Base-by-base conservation (phyloP, 2,113 vertebrate species). In the Thryonomys swinderianus region DNA sequence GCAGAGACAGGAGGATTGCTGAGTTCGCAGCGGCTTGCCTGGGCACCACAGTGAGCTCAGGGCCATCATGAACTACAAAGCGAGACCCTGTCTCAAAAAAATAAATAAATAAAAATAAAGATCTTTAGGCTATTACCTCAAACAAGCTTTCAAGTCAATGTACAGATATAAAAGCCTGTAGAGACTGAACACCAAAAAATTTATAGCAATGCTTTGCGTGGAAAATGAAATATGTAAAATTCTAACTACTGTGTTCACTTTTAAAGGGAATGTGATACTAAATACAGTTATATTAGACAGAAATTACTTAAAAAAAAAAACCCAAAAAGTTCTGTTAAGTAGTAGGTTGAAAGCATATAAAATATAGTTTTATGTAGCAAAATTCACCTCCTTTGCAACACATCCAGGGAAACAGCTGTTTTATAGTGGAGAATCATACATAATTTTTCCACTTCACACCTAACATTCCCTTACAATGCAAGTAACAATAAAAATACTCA, bases 171-270 rank as follows among this genome's bases (percentile, higher is more conserved):
- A 95, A 90, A 86, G 53, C 23, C 45, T 61, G 5, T 4, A 51
- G 42, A 89, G 30, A 95, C 16, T 85, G 69, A 86, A 67, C 11
- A 82, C 3, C 20, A 88, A 76, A 81, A 55, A 57, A 51, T 85
- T 91, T 93, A 83, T 2, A 87, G 57, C 73, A 83, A 86, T 83
- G 27, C 30, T 86, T 1, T 66, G 9, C 73, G 7, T 92, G 76
- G 13, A 83, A 88, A 84, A 82, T 53, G 2, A 96, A 93, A 64
- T 84, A 73, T 64, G 7, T 95, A 94, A 87, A 95, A 62, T 84
- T 84, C 51, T 74, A 76, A 82, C 34, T 78, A 82, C 3, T 71
- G 5, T 91, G 27, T 67, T 6, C 61, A 45, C 48, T 93, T 95
- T 53, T 79, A 95, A 89, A 95, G 40, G 66, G 5, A 91, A 34